These are phyloP conservation scores for Hippopotamyrus pictus DNA, from an alignment of 2,797 vertebrate species.

Conservation along the genomic window DNA sequence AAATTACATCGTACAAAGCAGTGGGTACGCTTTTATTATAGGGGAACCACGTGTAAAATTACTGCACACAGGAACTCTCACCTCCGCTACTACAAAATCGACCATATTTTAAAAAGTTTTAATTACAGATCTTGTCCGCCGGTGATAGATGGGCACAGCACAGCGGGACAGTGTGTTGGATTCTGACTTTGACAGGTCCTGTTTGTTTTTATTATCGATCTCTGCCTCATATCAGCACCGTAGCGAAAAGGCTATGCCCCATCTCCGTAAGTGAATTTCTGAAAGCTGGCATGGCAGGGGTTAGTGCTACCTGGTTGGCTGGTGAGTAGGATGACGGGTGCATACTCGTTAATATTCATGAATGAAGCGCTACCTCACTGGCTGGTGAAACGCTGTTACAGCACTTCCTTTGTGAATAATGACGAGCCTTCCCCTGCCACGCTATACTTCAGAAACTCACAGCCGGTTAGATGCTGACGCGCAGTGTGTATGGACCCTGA, in stretches of 20 bases:
- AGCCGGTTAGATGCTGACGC: slow-evolving; percentile 30
- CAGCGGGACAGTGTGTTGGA: neutral
- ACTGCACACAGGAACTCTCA: slow-evolving; percentile 46
- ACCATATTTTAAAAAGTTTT: slow-evolving; percentile 32
- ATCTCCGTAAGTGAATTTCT: neutral
- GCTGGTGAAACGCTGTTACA: neutral
- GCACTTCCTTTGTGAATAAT: neutral
- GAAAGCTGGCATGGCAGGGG: neutral
- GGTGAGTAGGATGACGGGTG: neutral
- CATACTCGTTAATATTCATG: neutral
- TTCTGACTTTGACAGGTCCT: neutral
- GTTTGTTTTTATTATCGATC: neutral
- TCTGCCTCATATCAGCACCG: slow-evolving; percentile 28
- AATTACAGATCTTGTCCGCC: neutral
- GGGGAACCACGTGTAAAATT: slow-evolving; percentile 34
- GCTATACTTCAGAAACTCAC: neutral
- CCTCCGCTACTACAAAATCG: slow-evolving; percentile 35
- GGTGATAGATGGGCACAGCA: neutral
- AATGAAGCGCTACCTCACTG: neutral
- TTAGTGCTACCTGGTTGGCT: neutral
- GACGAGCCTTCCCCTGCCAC: neutral
- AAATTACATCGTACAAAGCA: slow-evolving; percentile 92
- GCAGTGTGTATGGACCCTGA: neutral
- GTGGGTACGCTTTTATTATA: slow-evolving; percentile 44
- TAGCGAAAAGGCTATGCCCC: slow-evolving; percentile 34